Conservation (phyloP, 2,888 invertebrate species). For the Watsonalla cultraria region DNA sequence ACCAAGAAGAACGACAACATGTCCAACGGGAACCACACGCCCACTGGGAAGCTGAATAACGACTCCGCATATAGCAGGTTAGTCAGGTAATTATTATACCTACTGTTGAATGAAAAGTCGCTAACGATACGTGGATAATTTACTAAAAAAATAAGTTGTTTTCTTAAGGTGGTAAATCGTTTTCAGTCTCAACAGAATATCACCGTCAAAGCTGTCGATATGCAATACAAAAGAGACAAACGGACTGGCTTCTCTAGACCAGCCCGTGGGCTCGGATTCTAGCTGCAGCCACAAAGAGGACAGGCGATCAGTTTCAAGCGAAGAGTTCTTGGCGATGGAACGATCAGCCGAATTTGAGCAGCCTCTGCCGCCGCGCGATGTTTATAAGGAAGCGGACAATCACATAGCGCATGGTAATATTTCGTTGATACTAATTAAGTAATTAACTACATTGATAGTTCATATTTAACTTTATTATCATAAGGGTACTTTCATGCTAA, state of each 20-base stretch:
- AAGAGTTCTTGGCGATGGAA: conserved; percentile 72
- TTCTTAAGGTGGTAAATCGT: not conserved
- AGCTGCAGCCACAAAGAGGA: conserved; percentile 61
- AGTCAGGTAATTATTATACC: conserved; percentile 61
- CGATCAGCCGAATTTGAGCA: conserved; percentile 61
- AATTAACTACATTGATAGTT: not conserved
- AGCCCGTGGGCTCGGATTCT: conserved; percentile 57
- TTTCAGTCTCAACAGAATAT: conserved; percentile 66
- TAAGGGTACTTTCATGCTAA: no score
- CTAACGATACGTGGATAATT: not conserved
- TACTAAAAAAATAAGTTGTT: not conserved
- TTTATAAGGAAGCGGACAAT: conserved; percentile 45
- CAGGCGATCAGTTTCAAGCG: conserved; percentile 59
- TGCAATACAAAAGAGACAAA: conserved; percentile 60
- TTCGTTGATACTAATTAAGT: not conserved
- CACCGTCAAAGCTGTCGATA: conserved; percentile 67
- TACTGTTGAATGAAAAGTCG: no score
- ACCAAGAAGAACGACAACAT: conserved; percentile 55
- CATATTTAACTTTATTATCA: no score
- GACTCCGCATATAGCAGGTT: conserved; percentile 94
- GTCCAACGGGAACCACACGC: conserved; percentile 59
- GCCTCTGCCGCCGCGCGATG: conserved; percentile 37
- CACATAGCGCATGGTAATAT: conserved; percentile 39
- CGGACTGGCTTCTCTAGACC: conserved; percentile 46
- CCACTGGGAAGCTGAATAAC: conserved; percentile 61